Evolutionary conservation across 37 sponge, comb jelly and placozoan genomes (phyloP).

Genomic region (Theonella swinhoei): DNA sequence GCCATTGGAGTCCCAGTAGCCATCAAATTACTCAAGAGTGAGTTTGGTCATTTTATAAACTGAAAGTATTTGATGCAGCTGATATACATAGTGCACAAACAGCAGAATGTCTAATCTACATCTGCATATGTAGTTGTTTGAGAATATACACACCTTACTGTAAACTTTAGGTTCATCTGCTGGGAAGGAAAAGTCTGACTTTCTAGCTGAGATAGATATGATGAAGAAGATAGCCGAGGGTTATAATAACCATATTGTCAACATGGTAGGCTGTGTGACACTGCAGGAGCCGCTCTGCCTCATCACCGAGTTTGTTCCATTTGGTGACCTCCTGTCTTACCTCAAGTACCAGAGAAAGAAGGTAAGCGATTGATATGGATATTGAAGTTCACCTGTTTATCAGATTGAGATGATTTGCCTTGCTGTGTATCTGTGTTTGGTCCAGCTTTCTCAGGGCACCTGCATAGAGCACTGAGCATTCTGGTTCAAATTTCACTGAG

Average conservation of each 20-base stretch:
- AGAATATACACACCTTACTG: no score
- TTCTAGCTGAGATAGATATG: conserved; percentile 62
- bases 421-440: no score
- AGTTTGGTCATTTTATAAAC: not conserved
- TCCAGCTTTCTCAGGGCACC: no score
- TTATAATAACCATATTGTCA: conserved; percentile 62
- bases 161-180: conserved; percentile 37
- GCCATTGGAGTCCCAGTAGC: conserved; percentile 51
- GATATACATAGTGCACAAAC: not conserved
- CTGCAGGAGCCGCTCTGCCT: conserved; percentile 76
- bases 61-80: not conserved
- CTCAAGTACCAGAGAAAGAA: conserved; percentile 60
- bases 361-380: conserved; percentile 47
- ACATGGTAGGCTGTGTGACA: conserved; percentile 80
- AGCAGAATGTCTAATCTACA: no score
- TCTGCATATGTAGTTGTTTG: no score
- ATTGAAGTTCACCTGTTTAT: no score
- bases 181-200: conserved; percentile 61
- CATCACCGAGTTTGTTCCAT: conserved; percentile 71
- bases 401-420: no score
- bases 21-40: conserved; percentile 65
- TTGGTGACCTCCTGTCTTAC: conserved; percentile 72
- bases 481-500: no score
- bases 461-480: no score
- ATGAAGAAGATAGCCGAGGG: conserved; percentile 77